Evolutionary conservation across 2,797 vertebrate genomes (phyloP).

Genomic region (Hippoglossus hippoglossus): DNA sequence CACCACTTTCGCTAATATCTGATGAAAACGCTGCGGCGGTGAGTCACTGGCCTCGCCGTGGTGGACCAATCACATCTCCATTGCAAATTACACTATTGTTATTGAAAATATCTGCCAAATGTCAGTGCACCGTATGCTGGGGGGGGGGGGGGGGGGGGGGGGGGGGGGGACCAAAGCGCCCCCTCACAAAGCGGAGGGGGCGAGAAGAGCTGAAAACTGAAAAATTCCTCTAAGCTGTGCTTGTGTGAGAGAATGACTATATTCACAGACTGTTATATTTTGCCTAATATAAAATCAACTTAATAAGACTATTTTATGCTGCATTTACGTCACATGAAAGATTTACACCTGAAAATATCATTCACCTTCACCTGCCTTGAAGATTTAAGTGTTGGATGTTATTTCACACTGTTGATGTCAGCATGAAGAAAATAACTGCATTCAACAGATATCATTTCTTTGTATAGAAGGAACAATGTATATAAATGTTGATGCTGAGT

Average conservation of each 20-base stretch:
- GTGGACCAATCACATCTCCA: slow-evolving; percentile 59
- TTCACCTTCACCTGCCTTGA: not conserved
- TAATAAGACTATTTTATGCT: no score
- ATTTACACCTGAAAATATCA: not conserved
- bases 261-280: no score
- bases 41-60: slow-evolving; percentile 39
- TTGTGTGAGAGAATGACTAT: no score
- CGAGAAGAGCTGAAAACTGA: not conserved
- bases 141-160: not conserved
- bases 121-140: slow-evolving; percentile 38
- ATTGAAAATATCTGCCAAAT: slow-evolving; percentile 43
- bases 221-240: not conserved
- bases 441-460: no score
- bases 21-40: slow-evolving; percentile 30
- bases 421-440: no score
- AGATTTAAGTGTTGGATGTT: no score
- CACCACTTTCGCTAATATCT: slow-evolving; percentile 29
- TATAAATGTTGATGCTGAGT: no score
- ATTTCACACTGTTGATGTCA: no score
- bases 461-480: no score
- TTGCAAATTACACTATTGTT: slow-evolving; percentile 57
- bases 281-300: no score
- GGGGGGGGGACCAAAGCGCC: slow-evolving; percentile 29
- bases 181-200: slow-evolving; percentile 36
- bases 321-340: no score